phyloP scores from a whole-genome alignment of 2,888 invertebrate species.

The Gymnocheta viridis region DNA sequence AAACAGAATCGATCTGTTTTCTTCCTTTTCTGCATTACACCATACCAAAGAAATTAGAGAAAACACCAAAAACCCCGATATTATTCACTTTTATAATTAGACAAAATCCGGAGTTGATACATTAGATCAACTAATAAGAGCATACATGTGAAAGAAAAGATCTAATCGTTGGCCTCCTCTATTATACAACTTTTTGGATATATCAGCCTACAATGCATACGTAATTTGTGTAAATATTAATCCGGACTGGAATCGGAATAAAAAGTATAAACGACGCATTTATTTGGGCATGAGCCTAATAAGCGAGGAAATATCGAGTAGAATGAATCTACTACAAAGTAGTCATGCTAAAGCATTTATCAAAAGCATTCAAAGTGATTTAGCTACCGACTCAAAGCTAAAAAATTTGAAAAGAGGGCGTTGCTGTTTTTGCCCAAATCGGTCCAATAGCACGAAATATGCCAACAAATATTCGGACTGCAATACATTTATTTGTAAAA shows the following conservation, averaged over 20 bases:
- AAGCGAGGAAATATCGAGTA: no score
- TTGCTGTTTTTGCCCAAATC: slow-evolving; percentile 8
- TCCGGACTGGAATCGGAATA: background rate
- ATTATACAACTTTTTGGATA: background rate
- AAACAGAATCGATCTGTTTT: no score
- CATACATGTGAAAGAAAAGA: no score
- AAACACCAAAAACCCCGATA: no score
- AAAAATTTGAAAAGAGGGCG: background rate
- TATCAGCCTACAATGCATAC: slow-evolving; percentile 12
- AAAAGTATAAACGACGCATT: slow-evolving; percentile 17
- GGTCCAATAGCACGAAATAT: slow-evolving; percentile 14
- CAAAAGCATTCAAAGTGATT: no score
- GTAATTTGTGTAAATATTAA: background rate
- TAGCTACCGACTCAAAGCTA: background rate
- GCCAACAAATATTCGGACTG: slow-evolving; percentile 7
- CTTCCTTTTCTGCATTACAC: no score
- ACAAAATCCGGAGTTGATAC: no score
- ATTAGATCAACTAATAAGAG: no score
- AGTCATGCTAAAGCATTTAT: no score
- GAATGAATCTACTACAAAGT: no score
- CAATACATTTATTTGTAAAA: slow-evolving; percentile 10
- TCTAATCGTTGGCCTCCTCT: slow-evolving; percentile 47
- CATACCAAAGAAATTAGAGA: no score
- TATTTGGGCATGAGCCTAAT: slow-evolving; percentile 7
- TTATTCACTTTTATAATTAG: no score